Evolutionary conservation across 2,113 vertebrate genomes (phyloP).

Genomic region (Tupaia chinensis): DNA sequence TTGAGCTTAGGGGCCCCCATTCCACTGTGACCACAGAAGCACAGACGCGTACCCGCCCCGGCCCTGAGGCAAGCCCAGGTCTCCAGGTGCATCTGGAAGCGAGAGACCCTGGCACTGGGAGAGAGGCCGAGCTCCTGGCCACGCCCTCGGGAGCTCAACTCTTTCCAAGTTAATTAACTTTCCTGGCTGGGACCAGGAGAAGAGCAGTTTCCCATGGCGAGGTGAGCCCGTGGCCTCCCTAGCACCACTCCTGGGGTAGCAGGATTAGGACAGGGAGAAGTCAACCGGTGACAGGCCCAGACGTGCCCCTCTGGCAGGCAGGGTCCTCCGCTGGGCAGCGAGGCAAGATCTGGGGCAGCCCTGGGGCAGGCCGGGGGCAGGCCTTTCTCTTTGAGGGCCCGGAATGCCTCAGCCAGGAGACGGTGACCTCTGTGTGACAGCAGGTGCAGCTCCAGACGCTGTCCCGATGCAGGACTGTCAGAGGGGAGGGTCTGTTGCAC

Average conservation of each 20-base stretch:
- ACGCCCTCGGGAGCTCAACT: background rate
- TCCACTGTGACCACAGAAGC: too few species aligned
- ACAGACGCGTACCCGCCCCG: too few species aligned
- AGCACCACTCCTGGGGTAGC: conserved; percentile 3
- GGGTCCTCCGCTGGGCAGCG: background rate
- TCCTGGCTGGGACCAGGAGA: conserved; percentile 36
- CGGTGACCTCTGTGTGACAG: accelerated
- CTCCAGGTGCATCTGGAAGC: conserved; percentile 38
- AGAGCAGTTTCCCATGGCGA: conserved; percentile 66
- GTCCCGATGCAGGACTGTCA: background rate
- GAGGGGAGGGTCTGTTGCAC: background rate
- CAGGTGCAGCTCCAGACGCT: background rate
- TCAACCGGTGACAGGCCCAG: background rate
- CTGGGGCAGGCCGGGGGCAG: background rate
- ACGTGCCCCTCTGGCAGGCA: background rate
- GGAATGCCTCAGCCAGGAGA: background rate
- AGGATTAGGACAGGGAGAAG: conserved; percentile 19
- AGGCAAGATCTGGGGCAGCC: background rate
- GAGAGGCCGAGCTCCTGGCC: background rate
- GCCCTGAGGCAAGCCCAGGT: background rate
- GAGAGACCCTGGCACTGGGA: background rate
- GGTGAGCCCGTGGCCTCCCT: background rate
- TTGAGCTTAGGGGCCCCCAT: too few species aligned
- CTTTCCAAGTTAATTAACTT: conserved; percentile 38
- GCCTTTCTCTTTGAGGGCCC: background rate